Percentiles rank a stretch among this genome's conserved stretches.
phyloP scores from a whole-genome alignment of 92 coral and sea anemone species.

The Epizoanthus rinbou region DNA sequence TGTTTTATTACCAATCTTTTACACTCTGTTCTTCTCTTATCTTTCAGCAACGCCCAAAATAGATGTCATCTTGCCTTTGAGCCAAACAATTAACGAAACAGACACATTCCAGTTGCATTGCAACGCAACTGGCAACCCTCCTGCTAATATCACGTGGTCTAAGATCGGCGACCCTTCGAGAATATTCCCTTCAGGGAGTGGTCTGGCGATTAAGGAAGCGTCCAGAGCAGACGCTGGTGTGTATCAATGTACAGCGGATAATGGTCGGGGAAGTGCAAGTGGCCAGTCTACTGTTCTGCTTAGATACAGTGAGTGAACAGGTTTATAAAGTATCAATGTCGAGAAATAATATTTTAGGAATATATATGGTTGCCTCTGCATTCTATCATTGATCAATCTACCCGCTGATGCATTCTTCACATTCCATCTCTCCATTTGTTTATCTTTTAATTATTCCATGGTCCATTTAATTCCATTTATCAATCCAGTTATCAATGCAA shows the following conservation, averaged over 20 bases:
- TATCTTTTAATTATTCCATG: no score
- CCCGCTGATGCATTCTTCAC: no score
- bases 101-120: constrained; percentile 65
- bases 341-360: no score
- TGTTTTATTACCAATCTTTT: no score
- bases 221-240: constrained; percentile 61
- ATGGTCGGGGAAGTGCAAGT: constrained; percentile 55
- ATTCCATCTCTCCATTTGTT: no score
- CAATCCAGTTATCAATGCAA: no score
- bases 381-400: no score
- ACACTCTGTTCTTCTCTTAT: background rate
- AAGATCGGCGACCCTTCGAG: constrained; percentile 45
- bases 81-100: constrained; percentile 70
- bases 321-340: no score
- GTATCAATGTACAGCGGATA: constrained; percentile 65
- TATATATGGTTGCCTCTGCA: background rate
- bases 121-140: constrained; percentile 80
- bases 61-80: constrained; percentile 46
- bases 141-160: constrained; percentile 63
- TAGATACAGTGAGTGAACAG: constrained; percentile 56
- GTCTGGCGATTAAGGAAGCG: constrained; percentile 36
- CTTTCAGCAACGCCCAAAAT: constrained; percentile 61
- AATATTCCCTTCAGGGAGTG: constrained; percentile 31
- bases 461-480: no score
- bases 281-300: constrained; percentile 55